Percentiles rank a stretch among this genome's conserved stretches.
Evolutionary conservation across 2,797 vertebrate genomes (phyloP).

Genomic region (Cephalopachus bancanus): DNA sequence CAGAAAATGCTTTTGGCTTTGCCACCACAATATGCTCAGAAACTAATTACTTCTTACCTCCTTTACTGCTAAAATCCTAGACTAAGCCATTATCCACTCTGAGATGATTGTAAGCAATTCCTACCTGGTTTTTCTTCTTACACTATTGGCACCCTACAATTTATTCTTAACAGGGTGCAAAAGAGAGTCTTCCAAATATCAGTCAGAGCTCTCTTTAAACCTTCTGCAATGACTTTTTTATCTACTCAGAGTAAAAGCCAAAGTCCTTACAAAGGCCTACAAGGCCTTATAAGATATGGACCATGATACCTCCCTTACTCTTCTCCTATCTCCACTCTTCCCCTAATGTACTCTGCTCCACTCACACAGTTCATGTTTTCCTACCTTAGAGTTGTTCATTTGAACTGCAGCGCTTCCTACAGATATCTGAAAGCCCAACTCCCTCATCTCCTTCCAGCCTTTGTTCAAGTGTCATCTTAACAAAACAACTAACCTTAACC

Average conservation of each 20-base stretch:
- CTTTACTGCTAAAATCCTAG: not conserved
- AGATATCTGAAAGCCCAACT: not conserved
- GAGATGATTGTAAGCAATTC: not conserved
- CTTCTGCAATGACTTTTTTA: not conserved
- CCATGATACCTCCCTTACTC: not conserved
- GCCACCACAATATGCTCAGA: not conserved
- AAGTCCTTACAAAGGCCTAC: not conserved
- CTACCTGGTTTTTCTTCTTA: not conserved
- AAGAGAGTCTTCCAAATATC: not conserved
- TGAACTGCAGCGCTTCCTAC: fast-evolving
- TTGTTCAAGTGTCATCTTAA: not conserved
- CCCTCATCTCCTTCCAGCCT: not conserved
- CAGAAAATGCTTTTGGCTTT: not conserved
- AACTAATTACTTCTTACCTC: not conserved
- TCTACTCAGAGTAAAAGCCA: not conserved
- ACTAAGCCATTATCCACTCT: not conserved
- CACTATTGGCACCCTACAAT: not conserved
- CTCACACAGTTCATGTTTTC: not conserved
- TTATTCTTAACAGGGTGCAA: not conserved
- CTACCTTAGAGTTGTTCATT: not conserved
- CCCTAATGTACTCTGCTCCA: not conserved
- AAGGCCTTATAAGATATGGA: not conserved
- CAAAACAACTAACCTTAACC: not conserved
- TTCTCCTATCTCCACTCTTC: not conserved
- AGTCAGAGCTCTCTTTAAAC: not conserved